phyloP scores from a whole-genome alignment of 2,888 invertebrate genomes.

The Sipha maydis region DNA sequence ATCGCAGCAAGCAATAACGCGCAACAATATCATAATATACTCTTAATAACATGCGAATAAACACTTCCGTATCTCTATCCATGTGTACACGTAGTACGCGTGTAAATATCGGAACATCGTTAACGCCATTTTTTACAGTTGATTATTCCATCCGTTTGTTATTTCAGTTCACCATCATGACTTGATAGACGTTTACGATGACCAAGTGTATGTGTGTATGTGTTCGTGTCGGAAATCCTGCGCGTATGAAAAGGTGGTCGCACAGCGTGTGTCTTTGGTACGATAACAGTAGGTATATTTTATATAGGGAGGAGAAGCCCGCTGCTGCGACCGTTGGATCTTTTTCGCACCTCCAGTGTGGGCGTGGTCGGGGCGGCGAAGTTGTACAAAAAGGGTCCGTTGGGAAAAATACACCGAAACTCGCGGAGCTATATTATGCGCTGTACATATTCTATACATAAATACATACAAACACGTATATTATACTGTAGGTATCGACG shows the following conservation, averaged over 20 bases:
- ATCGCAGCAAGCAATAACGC: too few relatives aligned
- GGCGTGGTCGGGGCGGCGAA: slow-evolving; percentile 47
- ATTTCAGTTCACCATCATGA: too few relatives aligned
- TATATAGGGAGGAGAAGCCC: not conserved
- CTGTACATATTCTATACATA: not conserved
- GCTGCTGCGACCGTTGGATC: slow-evolving; percentile 52
- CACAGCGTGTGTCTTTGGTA: slow-evolving; percentile 48
- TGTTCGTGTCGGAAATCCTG: not conserved
- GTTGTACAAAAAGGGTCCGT: slow-evolving; percentile 21
- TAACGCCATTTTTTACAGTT: too few relatives aligned
- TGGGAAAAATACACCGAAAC: slow-evolving; percentile 20
- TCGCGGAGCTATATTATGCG: not conserved
- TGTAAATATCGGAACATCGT: too few relatives aligned
- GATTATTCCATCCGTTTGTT: too few relatives aligned
- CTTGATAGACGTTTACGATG: not conserved
- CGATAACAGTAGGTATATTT: too few relatives aligned
- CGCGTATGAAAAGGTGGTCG: slow-evolving; percentile 47
- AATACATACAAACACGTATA: not conserved
- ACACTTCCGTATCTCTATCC: too few relatives aligned
- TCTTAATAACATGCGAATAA: too few relatives aligned
- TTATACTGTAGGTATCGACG: not conserved
- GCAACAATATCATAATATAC: too few relatives aligned
- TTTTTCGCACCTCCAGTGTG: slow-evolving; percentile 58
- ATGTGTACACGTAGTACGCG: too few relatives aligned
- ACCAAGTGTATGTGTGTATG: not conserved